Percentiles rank a stretch among this genome's conserved stretches.
These are phyloP conservation scores for Dendrolimus kikuchii DNA, from an alignment of 1,140 invertebrate genomes.

Conservation along the genomic window DNA sequence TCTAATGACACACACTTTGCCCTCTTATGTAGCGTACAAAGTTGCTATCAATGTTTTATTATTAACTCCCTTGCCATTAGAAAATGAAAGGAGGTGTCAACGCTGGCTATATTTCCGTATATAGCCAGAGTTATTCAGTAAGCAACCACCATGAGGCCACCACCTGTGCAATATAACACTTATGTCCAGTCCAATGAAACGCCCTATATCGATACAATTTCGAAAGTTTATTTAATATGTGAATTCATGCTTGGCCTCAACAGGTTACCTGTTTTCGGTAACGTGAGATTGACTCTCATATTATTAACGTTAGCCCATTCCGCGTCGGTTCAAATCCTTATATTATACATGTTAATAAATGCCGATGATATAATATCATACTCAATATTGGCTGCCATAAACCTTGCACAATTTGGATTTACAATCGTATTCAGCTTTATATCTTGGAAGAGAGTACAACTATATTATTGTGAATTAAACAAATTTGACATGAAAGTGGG, in stretches of 20 bases:
- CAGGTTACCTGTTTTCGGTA: conserved; percentile 4
- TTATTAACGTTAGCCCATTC: neutral
- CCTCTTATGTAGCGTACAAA: too few relatives aligned
- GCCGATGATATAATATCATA: neutral
- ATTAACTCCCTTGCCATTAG: too few relatives aligned
- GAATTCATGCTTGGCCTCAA: conserved; percentile 2
- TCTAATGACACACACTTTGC: too few relatives aligned
- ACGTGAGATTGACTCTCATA: neutral
- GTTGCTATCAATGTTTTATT: too few relatives aligned
- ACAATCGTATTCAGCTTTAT: conserved; percentile 14
- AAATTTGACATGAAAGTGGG: conserved; percentile 24
- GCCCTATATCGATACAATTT: neutral
- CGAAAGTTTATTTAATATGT: conserved; percentile 4
- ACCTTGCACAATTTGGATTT: conserved; percentile 11
- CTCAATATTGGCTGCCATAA: neutral
- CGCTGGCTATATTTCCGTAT: too few relatives aligned
- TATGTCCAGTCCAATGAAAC: neutral
- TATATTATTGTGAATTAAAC: conserved; percentile 20
- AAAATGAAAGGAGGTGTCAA: too few relatives aligned
- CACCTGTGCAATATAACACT: too few relatives aligned
- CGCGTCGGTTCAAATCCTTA: neutral
- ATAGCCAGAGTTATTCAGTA: too few relatives aligned
- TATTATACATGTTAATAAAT: neutral
- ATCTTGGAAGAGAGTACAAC: conserved; percentile 16
- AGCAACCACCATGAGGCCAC: too few relatives aligned